phyloP scores from a whole-genome alignment of 2,888 invertebrate genomes.

The Xestia xanthographa region DNA sequence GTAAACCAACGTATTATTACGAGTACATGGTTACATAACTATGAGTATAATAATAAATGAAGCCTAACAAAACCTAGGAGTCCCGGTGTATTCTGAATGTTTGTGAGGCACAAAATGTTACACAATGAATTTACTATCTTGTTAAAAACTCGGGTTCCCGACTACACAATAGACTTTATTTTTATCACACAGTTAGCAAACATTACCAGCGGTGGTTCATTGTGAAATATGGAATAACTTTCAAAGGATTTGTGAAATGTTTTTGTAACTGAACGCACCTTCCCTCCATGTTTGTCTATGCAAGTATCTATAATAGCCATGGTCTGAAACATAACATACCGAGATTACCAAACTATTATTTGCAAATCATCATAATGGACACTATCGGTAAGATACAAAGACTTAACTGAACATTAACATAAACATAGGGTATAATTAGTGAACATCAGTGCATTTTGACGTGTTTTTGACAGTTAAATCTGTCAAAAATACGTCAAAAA shows the following conservation, averaged over 20 bases:
- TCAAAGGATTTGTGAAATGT: constrained; percentile 26
- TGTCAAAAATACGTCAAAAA: too few relatives aligned
- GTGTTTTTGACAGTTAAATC: background rate
- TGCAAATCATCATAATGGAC: background rate
- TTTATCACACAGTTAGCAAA: constrained; percentile 52
- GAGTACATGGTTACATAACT: constrained; percentile 12
- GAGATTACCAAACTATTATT: background rate
- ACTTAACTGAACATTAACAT: background rate
- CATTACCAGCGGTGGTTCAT: constrained; percentile 35
- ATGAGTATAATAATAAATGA: constrained; percentile 34
- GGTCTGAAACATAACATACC: background rate
- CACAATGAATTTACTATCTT: constrained; percentile 58
- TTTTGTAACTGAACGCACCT: background rate
- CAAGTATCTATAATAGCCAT: background rate
- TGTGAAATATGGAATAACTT: constrained; percentile 30
- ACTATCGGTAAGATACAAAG: background rate
- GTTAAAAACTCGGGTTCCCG: constrained; percentile 45
- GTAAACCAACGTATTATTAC: constrained; percentile 15
- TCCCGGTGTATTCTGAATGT: constrained; percentile 27
- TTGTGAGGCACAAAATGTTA: constrained; percentile 35
- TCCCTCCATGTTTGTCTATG: background rate
- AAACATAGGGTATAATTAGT: background rate
- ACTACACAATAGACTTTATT: constrained; percentile 51
- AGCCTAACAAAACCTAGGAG: constrained; percentile 24
- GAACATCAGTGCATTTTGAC: background rate